phyloP scores from a whole-genome alignment of 2,797 vertebrate genomes.

The Mycteria americana region DNA sequence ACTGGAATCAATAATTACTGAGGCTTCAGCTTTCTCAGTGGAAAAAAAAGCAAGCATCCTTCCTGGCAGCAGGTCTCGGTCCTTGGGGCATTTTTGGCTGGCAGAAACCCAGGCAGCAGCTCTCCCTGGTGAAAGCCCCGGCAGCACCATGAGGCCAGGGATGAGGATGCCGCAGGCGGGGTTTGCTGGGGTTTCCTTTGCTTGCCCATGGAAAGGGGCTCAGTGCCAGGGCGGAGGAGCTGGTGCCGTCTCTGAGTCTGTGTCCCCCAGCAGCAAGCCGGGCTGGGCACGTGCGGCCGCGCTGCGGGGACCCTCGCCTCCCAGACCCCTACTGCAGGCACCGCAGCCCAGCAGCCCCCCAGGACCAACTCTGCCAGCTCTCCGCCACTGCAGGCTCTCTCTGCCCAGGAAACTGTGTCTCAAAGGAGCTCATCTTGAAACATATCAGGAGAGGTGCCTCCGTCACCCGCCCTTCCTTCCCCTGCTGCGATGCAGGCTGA shows the following conservation, averaged over 20 bases:
- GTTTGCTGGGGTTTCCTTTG: background rate
- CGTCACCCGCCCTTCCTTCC: background rate
- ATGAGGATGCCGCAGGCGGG: background rate
- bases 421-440: background rate
- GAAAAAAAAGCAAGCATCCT: background rate
- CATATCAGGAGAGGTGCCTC: background rate
- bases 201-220: background rate
- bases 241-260: background rate
- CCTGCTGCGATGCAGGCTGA: accelerated
- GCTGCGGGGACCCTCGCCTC: background rate
- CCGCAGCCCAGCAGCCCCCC: background rate
- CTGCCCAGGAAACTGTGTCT: background rate
- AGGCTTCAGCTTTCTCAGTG: background rate
- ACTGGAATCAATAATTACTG: background rate
- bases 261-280: background rate
- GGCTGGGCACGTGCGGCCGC: accelerated
- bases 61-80: background rate
- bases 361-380: background rate
- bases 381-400: background rate
- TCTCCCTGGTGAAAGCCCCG: background rate
- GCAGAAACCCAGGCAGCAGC: background rate
- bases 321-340: accelerated
- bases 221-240: background rate
- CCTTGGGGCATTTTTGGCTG: background rate
- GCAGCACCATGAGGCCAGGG: background rate